A percentile compares a stretch with the other conserved stretches of the same genome.
Evolutionary conservation across 1,140 invertebrate species (phyloP).

Genomic region (Propsilocerus akamusi): DNA sequence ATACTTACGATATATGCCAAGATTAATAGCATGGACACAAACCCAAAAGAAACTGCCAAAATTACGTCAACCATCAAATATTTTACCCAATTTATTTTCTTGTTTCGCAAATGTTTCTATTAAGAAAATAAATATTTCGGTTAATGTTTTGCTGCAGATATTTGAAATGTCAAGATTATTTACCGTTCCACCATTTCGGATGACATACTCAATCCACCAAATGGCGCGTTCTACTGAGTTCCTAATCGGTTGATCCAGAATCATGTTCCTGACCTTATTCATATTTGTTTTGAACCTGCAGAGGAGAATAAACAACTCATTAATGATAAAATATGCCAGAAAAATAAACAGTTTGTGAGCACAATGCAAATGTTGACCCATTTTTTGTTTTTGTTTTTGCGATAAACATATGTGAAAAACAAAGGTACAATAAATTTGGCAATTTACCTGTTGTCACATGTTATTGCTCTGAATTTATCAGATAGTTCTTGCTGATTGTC

Average conservation of each 20-base stretch:
- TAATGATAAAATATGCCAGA: background rate
- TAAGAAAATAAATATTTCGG: background rate
- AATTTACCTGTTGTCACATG: too few relatives aligned
- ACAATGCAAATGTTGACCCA: background rate
- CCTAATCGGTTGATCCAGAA: slow-evolving; percentile 17
- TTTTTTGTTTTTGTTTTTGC: too few relatives aligned
- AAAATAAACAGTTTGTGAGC: background rate
- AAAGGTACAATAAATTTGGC: too few relatives aligned
- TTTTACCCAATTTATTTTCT: background rate
- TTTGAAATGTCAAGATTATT: slow-evolving; percentile 17
- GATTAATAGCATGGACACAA: background rate
- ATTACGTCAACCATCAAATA: background rate
- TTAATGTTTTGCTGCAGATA: too few relatives aligned
- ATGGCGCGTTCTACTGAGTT: slow-evolving; percentile 23
- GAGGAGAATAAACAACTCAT: background rate
- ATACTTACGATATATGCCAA: background rate
- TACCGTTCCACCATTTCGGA: slow-evolving; percentile 22
- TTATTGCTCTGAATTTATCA: too few relatives aligned
- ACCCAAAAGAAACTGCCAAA: background rate
- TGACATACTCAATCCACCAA: slow-evolving; percentile 31
- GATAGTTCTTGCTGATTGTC: background rate
- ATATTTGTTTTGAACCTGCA: slow-evolving; percentile 4
- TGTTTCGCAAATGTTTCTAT: background rate
- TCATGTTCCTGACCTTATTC: slow-evolving; percentile 2
- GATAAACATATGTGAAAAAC: too few relatives aligned